A percentile compares a stretch with the other conserved stretches of the same genome.
Evolutionary conservation across 2,888 invertebrate genomes (phyloP).

Genomic region (Tenodera sinensis): DNA sequence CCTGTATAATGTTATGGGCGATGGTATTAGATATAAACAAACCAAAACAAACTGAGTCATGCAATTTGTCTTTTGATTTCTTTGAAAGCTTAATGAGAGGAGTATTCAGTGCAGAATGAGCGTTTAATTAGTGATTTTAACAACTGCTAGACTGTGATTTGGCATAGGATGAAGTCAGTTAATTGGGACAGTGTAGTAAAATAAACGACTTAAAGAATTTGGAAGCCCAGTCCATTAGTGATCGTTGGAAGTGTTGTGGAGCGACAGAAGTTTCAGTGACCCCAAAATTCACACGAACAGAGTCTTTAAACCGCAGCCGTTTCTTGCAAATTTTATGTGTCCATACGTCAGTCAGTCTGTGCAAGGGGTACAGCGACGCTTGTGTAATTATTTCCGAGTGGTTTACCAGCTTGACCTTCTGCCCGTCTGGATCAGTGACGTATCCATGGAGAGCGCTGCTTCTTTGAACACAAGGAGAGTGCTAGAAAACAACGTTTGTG

Average conservation of each 20-base stretch:
- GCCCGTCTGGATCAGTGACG: not conserved
- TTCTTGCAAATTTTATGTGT: not conserved
- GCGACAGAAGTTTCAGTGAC: not conserved
- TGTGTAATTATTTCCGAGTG: not conserved
- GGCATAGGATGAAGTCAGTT: not conserved
- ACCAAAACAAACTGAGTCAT: too few species aligned
- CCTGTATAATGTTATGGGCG: too few species aligned
- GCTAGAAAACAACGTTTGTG: too few species aligned
- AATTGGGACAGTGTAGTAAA: not conserved
- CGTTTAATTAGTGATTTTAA: too few species aligned
- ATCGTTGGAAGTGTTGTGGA: not conserved
- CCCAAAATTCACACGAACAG: not conserved
- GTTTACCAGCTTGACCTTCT: not conserved
- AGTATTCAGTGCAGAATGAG: too few species aligned
- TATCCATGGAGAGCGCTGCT: too few species aligned
- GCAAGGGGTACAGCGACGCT: not conserved
- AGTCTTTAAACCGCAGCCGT: not conserved
- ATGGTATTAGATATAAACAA: too few species aligned
- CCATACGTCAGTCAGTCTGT: not conserved
- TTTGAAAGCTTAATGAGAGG: too few species aligned
- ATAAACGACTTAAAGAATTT: not conserved
- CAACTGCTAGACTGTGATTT: too few species aligned
- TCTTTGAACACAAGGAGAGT: too few species aligned
- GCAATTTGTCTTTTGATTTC: too few species aligned
- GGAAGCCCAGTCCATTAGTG: not conserved